phyloP scores from a whole-genome alignment of 2,113 vertebrate genomes.

The Hyperoodon ampullatus region DNA sequence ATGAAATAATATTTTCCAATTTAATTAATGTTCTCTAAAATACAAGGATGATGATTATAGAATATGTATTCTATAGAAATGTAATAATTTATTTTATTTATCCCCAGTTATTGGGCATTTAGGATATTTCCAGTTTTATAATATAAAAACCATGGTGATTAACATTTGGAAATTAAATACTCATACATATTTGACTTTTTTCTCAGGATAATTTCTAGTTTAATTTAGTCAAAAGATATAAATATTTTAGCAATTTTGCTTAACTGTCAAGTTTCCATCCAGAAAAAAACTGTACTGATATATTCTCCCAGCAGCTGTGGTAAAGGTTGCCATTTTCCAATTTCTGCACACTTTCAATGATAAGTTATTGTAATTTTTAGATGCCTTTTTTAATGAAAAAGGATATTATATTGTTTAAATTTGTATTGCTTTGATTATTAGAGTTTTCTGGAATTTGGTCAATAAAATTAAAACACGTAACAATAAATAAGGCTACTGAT shows the following conservation, averaged over 20 bases:
- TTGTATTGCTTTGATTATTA: background rate
- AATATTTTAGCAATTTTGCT: background rate
- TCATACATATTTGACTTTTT: background rate
- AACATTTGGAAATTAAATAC: constrained; percentile 40
- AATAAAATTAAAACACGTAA: background rate
- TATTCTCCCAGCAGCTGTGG: background rate
- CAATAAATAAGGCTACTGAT: background rate
- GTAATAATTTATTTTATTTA: background rate
- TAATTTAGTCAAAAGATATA: constrained; percentile 6
- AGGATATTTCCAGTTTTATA: background rate
- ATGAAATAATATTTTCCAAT: background rate
- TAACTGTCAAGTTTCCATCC: background rate
- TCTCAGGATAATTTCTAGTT: background rate
- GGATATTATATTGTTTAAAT: background rate
- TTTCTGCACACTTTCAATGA: background rate
- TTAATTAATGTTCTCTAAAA: background rate
- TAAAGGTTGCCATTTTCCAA: background rate
- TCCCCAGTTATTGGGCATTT: background rate
- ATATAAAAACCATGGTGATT: background rate
- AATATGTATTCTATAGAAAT: background rate
- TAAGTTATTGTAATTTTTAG: background rate
- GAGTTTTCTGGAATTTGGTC: background rate
- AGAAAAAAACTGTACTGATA: background rate
- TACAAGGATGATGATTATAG: background rate
- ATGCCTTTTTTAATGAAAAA: background rate